A percentile compares a stretch with the other conserved stretches of the same genome.
Conservation (phyloP, 2,113 vertebrate genomes). For the Gasterosteus aculeatus region DNA sequence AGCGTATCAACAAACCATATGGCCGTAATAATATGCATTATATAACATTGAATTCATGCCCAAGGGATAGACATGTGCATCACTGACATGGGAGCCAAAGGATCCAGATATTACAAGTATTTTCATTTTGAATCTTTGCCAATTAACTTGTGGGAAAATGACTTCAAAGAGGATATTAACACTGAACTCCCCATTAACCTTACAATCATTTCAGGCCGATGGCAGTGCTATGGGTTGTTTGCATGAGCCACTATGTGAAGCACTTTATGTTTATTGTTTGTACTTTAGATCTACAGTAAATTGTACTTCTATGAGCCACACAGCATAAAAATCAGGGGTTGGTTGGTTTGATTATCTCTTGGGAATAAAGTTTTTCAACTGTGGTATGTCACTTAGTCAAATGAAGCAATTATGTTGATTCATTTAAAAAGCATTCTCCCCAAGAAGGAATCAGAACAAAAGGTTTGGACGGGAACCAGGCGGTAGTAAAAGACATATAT, state of each 20-base stretch:
- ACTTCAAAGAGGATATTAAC: conserved; percentile 67
- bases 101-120: conserved; percentile 23
- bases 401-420: conserved; percentile 20
- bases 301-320: conserved; percentile 5
- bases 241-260: conserved; percentile 33
- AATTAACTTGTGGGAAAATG: conserved; percentile 61
- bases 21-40: neutral
- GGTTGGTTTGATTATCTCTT: conserved; percentile 10
- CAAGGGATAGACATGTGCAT: neutral
- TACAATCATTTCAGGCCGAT: conserved; percentile 50
- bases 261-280: conserved; percentile 24
- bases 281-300: conserved; percentile 11
- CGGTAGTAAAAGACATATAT: conserved; percentile 16
- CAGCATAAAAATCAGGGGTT: neutral
- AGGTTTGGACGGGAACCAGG: neutral
- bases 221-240: conserved; percentile 49
- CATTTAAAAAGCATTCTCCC: neutral
- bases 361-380: conserved; percentile 1
- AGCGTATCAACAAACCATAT: neutral
- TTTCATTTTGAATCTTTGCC: conserved; percentile 46
- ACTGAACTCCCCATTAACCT: conserved; percentile 68
- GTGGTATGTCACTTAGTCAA: conserved; percentile 1
- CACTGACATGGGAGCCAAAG: conserved; percentile 25
- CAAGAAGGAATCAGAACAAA: conserved; percentile 16
- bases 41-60: neutral